phyloP scores from a whole-genome alignment of 2,113 vertebrate genomes.

The Chaetura pelagica region DNA sequence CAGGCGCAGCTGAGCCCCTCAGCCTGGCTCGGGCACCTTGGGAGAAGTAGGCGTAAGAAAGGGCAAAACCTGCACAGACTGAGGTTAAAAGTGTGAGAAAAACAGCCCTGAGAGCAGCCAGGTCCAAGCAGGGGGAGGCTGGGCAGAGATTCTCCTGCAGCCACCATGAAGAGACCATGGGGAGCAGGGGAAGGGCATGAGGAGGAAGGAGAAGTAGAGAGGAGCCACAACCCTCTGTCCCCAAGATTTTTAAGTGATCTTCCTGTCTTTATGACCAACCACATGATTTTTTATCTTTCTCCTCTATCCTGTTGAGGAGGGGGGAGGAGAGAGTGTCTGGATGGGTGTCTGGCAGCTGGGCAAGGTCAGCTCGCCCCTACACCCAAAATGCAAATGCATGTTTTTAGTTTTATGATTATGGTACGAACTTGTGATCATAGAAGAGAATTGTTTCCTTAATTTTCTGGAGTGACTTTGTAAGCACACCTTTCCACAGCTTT shows the following conservation, averaged over 20 bases:
- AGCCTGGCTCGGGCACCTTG: background rate
- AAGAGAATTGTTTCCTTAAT: background rate
- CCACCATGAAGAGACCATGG: fast-evolving
- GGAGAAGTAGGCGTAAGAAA: background rate
- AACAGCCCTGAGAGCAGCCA: background rate
- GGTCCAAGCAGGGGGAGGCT: background rate
- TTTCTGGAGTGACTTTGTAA: background rate
- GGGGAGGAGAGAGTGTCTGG: background rate
- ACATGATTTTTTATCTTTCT: background rate
- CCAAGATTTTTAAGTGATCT: background rate
- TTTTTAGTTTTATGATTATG: too few relatives aligned
- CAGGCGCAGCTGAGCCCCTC: background rate
- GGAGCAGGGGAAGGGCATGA: background rate
- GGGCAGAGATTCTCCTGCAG: too few relatives aligned
- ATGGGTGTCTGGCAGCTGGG: fast-evolving
- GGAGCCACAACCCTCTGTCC: fast-evolving
- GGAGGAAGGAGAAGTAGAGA: background rate
- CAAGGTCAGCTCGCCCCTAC: background rate
- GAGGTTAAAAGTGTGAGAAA: background rate
- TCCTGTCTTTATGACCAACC: background rate
- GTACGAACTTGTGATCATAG: background rate
- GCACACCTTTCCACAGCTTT: background rate
- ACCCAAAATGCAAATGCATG: fast-evolving
- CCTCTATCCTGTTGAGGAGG: background rate
- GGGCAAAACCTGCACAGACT: background rate